Evolutionary conservation across 1,140 invertebrate genomes (phyloP).

Genomic region (Pteromalus puparum): DNA sequence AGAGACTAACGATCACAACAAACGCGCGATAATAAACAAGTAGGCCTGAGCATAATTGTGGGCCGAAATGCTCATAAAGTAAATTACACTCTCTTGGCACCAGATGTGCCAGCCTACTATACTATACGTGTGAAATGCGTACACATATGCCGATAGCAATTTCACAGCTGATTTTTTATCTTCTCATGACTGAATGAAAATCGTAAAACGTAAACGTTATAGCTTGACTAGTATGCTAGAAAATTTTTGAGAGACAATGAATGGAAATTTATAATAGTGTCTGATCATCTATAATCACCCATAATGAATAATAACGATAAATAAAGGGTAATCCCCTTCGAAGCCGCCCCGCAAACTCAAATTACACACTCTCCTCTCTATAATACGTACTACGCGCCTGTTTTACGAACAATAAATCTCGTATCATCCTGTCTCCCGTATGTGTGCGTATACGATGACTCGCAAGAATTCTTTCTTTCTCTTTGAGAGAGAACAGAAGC

Average conservation of each 20-base stretch:
- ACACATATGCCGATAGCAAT: no score
- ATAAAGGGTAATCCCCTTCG: no score
- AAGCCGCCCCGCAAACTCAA: not conserved
- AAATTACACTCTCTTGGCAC: conserved; percentile 22
- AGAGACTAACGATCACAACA: not conserved
- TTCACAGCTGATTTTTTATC: not conserved
- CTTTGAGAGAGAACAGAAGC: not conserved
- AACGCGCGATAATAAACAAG: conserved; percentile 15
- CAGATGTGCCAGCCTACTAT: not conserved
- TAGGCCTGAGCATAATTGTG: not conserved
- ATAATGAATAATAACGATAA: not conserved
- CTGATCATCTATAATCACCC: not conserved
- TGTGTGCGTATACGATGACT: not conserved
- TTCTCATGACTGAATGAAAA: no score
- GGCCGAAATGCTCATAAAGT: conserved; percentile 2
- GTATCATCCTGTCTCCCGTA: not conserved
- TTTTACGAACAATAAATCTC: not conserved
- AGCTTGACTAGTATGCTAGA: no score
- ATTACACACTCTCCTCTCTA: not conserved
- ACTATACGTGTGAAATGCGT: not conserved
- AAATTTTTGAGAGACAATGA: no score
- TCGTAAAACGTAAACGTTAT: no score
- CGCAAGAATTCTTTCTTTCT: not conserved
- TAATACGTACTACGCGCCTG: no score
- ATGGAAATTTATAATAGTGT: no score